phyloP scores from a whole-genome alignment of 1,140 invertebrate genomes.

The Papilio dardanus region DNA sequence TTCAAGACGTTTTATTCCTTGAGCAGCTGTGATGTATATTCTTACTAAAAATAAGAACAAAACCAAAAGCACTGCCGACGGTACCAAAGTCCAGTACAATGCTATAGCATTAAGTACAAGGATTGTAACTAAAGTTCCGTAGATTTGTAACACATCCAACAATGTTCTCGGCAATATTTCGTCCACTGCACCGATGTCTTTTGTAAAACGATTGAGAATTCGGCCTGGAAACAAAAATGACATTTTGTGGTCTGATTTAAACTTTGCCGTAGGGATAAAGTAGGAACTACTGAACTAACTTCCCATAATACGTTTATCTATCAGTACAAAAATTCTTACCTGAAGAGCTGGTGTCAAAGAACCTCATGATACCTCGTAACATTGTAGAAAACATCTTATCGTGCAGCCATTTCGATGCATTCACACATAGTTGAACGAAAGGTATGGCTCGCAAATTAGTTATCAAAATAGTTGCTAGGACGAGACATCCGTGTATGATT shows the following conservation, averaged over 20 bases:
- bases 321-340: slow-evolving; percentile 81
- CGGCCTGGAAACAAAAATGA: slow-evolving; percentile 77
- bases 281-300: no score
- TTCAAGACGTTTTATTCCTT: slow-evolving; percentile 94
- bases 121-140: slow-evolving; percentile 83
- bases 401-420: slow-evolving; percentile 84
- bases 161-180: slow-evolving; percentile 91
- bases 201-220: slow-evolving; percentile 89
- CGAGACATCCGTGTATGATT: slow-evolving; percentile 63
- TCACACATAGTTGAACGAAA: slow-evolving; percentile 83
- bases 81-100: slow-evolving; percentile 88
- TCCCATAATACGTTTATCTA: no score
- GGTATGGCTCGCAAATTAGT: slow-evolving; percentile 79
- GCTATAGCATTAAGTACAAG: slow-evolving; percentile 87
- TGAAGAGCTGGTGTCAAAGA: slow-evolving; percentile 92
- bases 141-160: slow-evolving; percentile 90
- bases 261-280: no score
- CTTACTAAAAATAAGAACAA: slow-evolving; percentile 88
- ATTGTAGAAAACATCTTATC: slow-evolving; percentile 85
- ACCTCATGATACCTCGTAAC: slow-evolving; percentile 89
- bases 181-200: slow-evolving; percentile 91
- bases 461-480: slow-evolving; percentile 53
- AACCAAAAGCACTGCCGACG: slow-evolving; percentile 85
- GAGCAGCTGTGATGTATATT: slow-evolving; percentile 91
- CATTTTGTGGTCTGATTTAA: background rate